Conservation (phyloP, 2,113 vertebrate genomes). For the Conger conger region DNA sequence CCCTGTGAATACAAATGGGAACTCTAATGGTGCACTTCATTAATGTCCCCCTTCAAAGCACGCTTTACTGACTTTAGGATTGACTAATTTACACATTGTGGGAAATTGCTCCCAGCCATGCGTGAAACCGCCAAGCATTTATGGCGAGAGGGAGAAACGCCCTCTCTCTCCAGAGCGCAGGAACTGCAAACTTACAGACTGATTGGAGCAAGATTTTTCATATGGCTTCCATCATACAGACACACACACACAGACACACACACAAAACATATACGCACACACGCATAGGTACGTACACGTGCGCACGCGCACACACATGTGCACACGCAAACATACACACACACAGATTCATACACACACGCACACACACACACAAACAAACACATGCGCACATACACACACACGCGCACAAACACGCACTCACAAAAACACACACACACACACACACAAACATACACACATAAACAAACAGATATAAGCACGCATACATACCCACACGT, state of each 20-base stretch:
- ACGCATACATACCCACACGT: too few species aligned
- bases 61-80: conserved; percentile 90
- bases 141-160: conserved; percentile 74
- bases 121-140: conserved; percentile 79
- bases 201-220: conserved; percentile 48
- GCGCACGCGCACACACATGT: background rate
- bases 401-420: background rate
- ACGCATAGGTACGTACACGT: background rate
- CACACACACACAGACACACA: background rate
- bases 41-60: conserved; percentile 90
- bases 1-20: conserved; percentile 79
- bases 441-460: too few species aligned
- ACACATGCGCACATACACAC: background rate
- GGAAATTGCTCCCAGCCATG: conserved; percentile 95
- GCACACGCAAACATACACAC: background rate
- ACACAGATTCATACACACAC: background rate
- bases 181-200: conserved; percentile 62
- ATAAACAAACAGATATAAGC: too few species aligned
- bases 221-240: conserved; percentile 37
- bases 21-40: conserved; percentile 90
- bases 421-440: background rate
- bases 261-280: background rate
- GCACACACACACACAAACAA: background rate
- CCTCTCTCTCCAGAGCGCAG: conserved; percentile 73
- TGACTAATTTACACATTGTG: conserved; percentile 98